Evolutionary conservation across 2,113 vertebrate genomes (phyloP).

Genomic region (Myxocyprinus asiaticus): DNA sequence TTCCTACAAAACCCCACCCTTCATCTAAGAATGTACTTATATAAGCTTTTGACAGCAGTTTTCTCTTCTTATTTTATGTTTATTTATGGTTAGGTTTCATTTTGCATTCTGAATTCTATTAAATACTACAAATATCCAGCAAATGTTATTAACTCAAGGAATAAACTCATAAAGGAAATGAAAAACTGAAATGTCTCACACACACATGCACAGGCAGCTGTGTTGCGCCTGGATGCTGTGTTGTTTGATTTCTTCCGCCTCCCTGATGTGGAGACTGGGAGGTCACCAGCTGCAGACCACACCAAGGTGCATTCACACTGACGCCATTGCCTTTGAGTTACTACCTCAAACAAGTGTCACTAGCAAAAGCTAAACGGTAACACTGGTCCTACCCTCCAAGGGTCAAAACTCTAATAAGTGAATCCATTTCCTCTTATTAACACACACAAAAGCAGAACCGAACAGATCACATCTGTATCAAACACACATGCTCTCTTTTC

Average conservation of each 20-base stretch:
- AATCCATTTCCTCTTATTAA: conserved; percentile 31
- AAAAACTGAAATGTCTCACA: conserved; percentile 64
- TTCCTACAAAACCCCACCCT: too few relatives aligned
- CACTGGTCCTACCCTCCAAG: neutral
- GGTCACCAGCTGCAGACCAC: conserved; percentile 47
- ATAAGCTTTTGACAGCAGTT: neutral
- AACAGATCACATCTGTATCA: conserved; percentile 37
- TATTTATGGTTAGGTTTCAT: neutral
- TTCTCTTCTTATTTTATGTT: neutral
- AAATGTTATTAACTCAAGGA: conserved; percentile 16
- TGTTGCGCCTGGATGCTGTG: conserved; percentile 26
- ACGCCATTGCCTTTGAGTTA: conserved; percentile 20
- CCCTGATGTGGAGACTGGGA: conserved; percentile 37
- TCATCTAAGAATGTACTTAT: too few relatives aligned
- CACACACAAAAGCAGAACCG: conserved; percentile 28
- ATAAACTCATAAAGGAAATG: conserved; percentile 27
- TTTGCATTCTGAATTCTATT: neutral
- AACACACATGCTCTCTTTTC: conserved; percentile 32
- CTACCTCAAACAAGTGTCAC: conserved; percentile 41
- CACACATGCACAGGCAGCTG: conserved; percentile 29
- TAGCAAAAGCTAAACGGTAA: conserved; percentile 17
- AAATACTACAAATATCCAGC: neutral
- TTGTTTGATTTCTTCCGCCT: conserved; percentile 44
- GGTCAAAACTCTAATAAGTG: conserved; percentile 22
- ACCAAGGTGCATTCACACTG: conserved; percentile 34